Evolutionary conservation across 2,113 vertebrate genomes (phyloP), one percentile per base, ranked within the genome.

Genomic region (Carassius gibelio): DNA sequence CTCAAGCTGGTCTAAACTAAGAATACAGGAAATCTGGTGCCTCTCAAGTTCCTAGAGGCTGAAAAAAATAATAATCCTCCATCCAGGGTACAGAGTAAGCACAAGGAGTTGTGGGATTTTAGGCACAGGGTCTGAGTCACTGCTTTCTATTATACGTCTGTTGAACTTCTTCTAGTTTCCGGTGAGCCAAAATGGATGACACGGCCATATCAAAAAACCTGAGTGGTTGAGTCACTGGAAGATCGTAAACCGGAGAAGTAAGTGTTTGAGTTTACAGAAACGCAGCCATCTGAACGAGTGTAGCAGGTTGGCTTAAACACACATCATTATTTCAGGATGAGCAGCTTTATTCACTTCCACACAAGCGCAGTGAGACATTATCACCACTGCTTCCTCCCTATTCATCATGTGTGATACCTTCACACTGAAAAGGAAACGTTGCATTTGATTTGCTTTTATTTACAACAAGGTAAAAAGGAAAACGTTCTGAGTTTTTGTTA

Each of bases 331-430:
- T 45, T 72, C 69, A 72, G 38, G 69, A 10, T 72, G 38, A 74
- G 71, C 38, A 74, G 71, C 71, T 74, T 74, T 74, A 74, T 45
- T 74, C 71, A 74, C 71, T 48, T 45, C 38, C 38, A 26, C 61
- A 26, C 61, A 62, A 42, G 19, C 9, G 21, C 21, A 9, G 36
- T 5, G 69, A 45, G 19, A 42, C 19, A 36, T 38, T 36, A 38
- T 38, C 68, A 71, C 8, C 68, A 3, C 14, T 34, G 8, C 68
- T 71, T 68, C 26, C 11, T 13, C 48, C 48, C 48, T 50, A 3
- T 3, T 72, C 66, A 36, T 17, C 13, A 34, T 66, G 30, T 36
- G 30, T 0, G 17, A 55, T 55, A 50, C 48, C 13, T 5, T 14
- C 48, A 50, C 13, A 50, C 0, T 14, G 48, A 50, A 50, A 50